Evolutionary conservation across 2,888 invertebrate species (phyloP).

Genomic region (Dugesia japonica): DNA sequence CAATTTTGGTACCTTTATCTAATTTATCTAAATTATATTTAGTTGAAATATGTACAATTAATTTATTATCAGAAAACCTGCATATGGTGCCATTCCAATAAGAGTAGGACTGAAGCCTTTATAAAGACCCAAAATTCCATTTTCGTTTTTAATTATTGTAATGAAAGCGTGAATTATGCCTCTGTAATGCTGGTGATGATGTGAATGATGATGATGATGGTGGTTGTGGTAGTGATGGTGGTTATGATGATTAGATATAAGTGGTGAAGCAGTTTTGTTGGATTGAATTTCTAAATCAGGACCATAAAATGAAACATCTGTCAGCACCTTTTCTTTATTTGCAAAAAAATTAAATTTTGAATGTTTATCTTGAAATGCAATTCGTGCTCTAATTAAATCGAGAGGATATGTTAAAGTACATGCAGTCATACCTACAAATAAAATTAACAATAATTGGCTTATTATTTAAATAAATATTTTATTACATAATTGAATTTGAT

Average conservation of each 20-base stretch:
- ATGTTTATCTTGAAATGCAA: conserved; percentile 17
- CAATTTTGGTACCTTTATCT: too few species aligned
- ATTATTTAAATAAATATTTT: too few species aligned
- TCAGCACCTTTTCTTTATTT: not conserved
- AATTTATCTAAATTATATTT: too few species aligned
- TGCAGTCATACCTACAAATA: conserved; percentile 15
- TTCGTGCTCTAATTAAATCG: not conserved
- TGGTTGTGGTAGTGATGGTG: not conserved
- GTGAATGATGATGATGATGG: not conserved
- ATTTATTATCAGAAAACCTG: not conserved
- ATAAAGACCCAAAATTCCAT: conserved; percentile 24
- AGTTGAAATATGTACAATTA: too few species aligned
- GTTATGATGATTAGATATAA: too few species aligned
- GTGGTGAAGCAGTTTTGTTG: not conserved
- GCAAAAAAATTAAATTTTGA: not conserved
- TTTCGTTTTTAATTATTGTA: not conserved
- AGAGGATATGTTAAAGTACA: conserved; percentile 20
- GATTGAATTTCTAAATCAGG: not conserved
- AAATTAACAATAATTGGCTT: too few species aligned
- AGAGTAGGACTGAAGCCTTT: not conserved
- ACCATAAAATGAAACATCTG: not conserved
- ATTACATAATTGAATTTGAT: too few species aligned
- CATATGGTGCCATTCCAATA: conserved; percentile 24
- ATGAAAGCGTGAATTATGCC: not conserved
- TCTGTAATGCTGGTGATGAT: not conserved